Evolutionary conservation across 2,888 invertebrate genomes (phyloP).

Genomic region (Andrena haemorrhoa): DNA sequence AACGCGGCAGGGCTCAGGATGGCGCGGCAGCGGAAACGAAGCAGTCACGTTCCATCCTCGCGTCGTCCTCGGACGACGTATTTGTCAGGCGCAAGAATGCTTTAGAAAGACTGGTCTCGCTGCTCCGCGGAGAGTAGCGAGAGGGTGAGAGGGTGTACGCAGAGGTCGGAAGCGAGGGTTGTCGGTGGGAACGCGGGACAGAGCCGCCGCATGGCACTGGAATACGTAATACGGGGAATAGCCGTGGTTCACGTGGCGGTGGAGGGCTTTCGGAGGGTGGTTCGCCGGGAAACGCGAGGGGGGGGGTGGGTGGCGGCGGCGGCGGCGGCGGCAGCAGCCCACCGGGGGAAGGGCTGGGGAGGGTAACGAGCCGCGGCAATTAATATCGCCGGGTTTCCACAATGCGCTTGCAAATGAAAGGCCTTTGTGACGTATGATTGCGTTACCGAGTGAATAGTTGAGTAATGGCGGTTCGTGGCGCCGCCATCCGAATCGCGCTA

Average conservation of each 20-base stretch:
- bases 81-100: conserved; percentile 59
- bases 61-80: conserved; percentile 60
- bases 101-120: conserved; percentile 53
- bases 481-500: conserved; percentile 78
- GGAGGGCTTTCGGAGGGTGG: conserved; percentile 57
- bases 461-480: conserved; percentile 83
- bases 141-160: conserved; percentile 55
- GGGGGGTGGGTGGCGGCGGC: neutral
- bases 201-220: conserved; percentile 80
- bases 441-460: conserved; percentile 85
- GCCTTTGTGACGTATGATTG: conserved; percentile 85
- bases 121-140: conserved; percentile 55
- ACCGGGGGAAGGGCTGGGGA: conserved; percentile 66
- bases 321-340: conserved; percentile 15
- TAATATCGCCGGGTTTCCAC: conserved; percentile 85
- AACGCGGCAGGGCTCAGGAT: conserved; percentile 16
- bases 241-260: conserved; percentile 51
- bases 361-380: conserved; percentile 85
- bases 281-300: conserved; percentile 29
- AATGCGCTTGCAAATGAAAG: conserved; percentile 85
- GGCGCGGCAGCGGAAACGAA: conserved; percentile 38
- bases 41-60: conserved; percentile 58
- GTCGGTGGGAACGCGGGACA: conserved; percentile 75
- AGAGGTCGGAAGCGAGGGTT: conserved; percentile 73
- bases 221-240: conserved; percentile 83